Evolutionary conservation across 2,113 vertebrate genomes (phyloP).

Genomic region (Gymnogyps californianus): DNA sequence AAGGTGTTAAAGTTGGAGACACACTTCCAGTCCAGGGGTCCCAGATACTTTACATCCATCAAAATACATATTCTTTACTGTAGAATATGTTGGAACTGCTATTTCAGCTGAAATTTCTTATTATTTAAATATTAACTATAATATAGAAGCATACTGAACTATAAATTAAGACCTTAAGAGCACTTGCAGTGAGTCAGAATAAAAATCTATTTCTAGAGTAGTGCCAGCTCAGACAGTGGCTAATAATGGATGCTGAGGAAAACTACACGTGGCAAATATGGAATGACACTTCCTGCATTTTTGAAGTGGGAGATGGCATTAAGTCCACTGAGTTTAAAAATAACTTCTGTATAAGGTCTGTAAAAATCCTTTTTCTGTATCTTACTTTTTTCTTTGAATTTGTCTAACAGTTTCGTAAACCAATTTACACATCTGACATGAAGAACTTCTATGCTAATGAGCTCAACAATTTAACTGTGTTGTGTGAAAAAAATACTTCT

Average conservation of each 20-base stretch:
- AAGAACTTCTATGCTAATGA: not conserved
- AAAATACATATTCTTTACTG: not conserved
- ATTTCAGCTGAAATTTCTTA: not conserved
- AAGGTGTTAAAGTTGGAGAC: not conserved
- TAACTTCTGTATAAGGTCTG: not conserved
- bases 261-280: not conserved
- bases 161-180: not conserved
- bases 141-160: not conserved
- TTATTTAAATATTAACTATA: not conserved
- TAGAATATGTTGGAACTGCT: not conserved
- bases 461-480: not conserved
- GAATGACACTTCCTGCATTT: conserved; percentile 7
- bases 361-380: not conserved
- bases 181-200: not conserved
- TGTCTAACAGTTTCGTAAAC: not conserved
- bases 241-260: not conserved
- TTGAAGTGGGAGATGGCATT: not conserved
- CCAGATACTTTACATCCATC: not conserved
- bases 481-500: not conserved
- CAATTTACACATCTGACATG: not conserved
- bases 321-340: not conserved
- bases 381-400: not conserved
- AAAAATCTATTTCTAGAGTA: not conserved
- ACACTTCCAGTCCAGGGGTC: not conserved
- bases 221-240: not conserved